phyloP scores from a whole-genome alignment of 2,888 invertebrate genomes.

The Nezara viridula region DNA sequence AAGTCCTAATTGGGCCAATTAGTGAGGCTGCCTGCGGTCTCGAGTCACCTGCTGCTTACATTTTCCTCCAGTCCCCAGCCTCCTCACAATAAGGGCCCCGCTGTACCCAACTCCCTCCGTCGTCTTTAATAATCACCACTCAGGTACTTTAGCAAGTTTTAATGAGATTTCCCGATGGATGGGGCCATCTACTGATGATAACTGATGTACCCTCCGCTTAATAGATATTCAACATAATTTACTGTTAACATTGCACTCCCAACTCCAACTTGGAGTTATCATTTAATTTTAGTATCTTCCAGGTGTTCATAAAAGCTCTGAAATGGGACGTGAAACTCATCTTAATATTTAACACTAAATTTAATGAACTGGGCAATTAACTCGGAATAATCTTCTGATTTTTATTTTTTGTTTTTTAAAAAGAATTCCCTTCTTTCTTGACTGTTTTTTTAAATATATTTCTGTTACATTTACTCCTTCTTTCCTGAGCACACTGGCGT shows the following conservation, averaged over 20 bases:
- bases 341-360: too few relatives aligned
- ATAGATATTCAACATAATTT: conserved; percentile 41
- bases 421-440: too few relatives aligned
- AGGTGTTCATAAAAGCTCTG: neutral
- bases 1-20: conserved; percentile 46
- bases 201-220: conserved; percentile 33
- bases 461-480: too few relatives aligned
- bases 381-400: too few relatives aligned
- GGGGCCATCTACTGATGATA: conserved; percentile 1
- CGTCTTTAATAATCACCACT: conserved; percentile 37
- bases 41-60: conserved; percentile 27
- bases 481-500: too few relatives aligned
- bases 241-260: conserved; percentile 9
- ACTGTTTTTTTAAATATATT: too few relatives aligned
- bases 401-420: too few relatives aligned
- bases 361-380: too few relatives aligned
- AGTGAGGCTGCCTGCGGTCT: conserved; percentile 22
- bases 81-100: neutral
- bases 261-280: neutral
- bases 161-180: conserved; percentile 33
- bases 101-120: neutral
- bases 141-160: conserved; percentile 24
- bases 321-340: neutral
- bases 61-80: neutral
- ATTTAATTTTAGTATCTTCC: conserved; percentile 17